Conservation (phyloP, 2,888 invertebrate genomes). For the Dasysyrphus albostriatus region DNA sequence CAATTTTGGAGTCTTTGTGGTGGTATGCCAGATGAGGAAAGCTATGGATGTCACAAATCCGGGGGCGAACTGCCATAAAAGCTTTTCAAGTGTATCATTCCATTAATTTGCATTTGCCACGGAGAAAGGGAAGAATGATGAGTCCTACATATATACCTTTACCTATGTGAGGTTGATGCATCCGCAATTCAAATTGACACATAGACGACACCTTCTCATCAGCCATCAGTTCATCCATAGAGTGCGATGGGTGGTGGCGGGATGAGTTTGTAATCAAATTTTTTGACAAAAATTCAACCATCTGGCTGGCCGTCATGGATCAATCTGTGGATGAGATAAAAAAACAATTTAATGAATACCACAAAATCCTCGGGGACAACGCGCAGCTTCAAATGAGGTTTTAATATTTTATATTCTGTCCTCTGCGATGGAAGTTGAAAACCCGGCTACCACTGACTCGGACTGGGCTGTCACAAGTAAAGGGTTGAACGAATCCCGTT, state of each 20-base stretch:
- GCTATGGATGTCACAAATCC: constrained; percentile 44
- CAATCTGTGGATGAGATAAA: constrained; percentile 55
- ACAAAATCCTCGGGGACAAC: constrained; percentile 42
- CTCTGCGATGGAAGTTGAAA: background rate
- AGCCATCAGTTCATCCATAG: background rate
- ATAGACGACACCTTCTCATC: constrained; percentile 42
- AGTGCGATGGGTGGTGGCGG: background rate
- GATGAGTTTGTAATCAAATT: constrained; percentile 30
- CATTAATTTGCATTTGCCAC: constrained; percentile 66
- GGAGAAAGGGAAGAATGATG: background rate
- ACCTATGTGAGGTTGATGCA: constrained; percentile 28
- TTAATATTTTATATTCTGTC: constrained; percentile 55
- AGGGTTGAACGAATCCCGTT: constrained; percentile 65
- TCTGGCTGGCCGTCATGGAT: constrained; percentile 45
- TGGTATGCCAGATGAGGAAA: constrained; percentile 28
- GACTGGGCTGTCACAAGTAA: background rate
- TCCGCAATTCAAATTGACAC: constrained; percentile 59
- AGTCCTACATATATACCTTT: background rate
- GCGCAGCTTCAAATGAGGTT: constrained; percentile 61
- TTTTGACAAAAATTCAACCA: constrained; percentile 59
- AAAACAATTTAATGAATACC: constrained; percentile 68
- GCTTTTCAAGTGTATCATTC: constrained; percentile 73
- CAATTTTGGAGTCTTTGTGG: constrained; percentile 64
- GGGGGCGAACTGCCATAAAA: constrained; percentile 55
- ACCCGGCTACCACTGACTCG: background rate